Conservation (phyloP, 2,888 invertebrate genomes). For the Limulus polyphemus region DNA sequence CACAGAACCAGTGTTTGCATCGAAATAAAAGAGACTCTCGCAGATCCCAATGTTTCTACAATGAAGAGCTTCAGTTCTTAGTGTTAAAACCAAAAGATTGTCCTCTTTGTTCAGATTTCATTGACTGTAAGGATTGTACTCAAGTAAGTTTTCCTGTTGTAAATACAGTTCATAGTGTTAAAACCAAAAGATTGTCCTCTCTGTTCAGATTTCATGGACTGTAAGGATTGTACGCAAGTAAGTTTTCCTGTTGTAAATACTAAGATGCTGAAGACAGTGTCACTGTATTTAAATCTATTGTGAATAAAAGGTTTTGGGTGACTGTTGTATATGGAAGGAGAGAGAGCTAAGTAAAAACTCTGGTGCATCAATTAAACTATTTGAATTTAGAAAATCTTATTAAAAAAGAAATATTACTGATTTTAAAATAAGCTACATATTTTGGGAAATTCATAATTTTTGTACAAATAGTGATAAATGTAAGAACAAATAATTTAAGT, state of each 20-base stretch:
- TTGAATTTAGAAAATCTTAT: no score
- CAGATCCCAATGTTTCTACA: conserved; percentile 8
- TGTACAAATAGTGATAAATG: no score
- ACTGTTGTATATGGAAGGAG: no score
- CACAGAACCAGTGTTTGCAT: conserved; percentile 35
- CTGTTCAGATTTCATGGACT: conserved; percentile 78
- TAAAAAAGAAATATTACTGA: no score
- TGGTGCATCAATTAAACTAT: no score
- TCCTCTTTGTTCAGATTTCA: conserved; percentile 75
- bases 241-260: conserved; percentile 27
- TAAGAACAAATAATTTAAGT: no score
- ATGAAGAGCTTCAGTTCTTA: conserved; percentile 58
- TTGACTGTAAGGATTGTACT: conserved; percentile 74
- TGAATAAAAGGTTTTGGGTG: no score
- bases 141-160: conserved; percentile 43
- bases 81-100: conserved; percentile 70
- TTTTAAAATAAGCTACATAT: no score
- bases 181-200: conserved; percentile 71
- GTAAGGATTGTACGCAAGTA: conserved; percentile 67
- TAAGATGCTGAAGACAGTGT: no score
- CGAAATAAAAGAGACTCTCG: background rate
- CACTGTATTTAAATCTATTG: no score
- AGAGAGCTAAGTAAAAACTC: no score
- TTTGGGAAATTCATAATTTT: no score
- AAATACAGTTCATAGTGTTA: conserved; percentile 65